phyloP scores from a whole-genome alignment of 1,140 invertebrate species.

The Saccostrea echinata region DNA sequence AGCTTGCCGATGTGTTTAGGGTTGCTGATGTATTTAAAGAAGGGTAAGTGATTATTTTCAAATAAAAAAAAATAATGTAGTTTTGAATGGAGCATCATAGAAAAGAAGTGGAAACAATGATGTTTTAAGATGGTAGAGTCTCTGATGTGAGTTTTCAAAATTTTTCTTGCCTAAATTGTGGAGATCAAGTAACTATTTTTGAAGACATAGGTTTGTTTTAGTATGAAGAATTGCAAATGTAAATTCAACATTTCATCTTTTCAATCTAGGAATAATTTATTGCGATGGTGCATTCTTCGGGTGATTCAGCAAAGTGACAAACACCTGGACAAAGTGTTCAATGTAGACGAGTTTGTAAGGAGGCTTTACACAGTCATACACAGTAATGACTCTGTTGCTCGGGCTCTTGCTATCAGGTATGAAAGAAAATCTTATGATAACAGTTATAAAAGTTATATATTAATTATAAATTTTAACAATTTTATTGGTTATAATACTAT shows the following conservation, averaged over 20 bases:
- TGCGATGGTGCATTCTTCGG: slow-evolving; percentile 94
- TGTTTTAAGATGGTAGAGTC: no score
- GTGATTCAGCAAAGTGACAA: slow-evolving; percentile 97
- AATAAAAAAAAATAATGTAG: no score
- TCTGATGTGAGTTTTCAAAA: no score
- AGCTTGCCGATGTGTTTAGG: slow-evolving; percentile 96
- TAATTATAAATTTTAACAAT: no score
- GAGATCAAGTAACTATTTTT: no score
- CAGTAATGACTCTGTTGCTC: slow-evolving; percentile 96
- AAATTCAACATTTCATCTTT: not conserved
- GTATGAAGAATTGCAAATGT: not conserved
- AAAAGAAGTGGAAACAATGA: no score
- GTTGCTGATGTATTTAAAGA: slow-evolving; percentile 80
- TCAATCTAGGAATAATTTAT: slow-evolving; percentile 88
- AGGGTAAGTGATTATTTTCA: not conserved
- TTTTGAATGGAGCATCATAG: no score
- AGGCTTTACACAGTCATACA: slow-evolving; percentile 97
- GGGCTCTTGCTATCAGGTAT: slow-evolving; percentile 90
- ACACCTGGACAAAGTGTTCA: slow-evolving; percentile 97
- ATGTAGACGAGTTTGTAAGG: slow-evolving; percentile 96
- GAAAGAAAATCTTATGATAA: not conserved
- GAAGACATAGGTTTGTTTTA: not conserved
- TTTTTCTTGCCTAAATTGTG: no score
- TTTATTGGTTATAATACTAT: no score
- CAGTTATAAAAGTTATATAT: no score